Percentiles rank a stretch among this genome's conserved stretches.
These are phyloP conservation scores for Epinotia bilunana DNA, from an alignment of 2,888 invertebrate genomes.

Conservation along the genomic window DNA sequence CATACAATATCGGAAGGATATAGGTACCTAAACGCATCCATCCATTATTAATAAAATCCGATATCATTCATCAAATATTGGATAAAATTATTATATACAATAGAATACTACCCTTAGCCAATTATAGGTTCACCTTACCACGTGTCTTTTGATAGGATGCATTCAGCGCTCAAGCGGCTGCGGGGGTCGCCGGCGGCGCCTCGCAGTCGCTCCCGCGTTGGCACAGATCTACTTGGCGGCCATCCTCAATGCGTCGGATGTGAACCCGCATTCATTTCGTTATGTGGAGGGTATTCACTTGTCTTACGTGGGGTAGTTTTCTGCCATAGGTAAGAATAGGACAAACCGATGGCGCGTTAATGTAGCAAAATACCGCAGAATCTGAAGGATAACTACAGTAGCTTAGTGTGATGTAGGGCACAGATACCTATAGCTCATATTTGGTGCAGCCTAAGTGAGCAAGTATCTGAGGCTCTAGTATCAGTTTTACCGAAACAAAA, in stretches of 20 bases:
- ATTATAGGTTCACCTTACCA: not conserved
- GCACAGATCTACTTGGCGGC: slow-evolving; percentile 44
- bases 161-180: slow-evolving; percentile 43
- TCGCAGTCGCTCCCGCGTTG: slow-evolving; percentile 42
- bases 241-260: slow-evolving; percentile 33
- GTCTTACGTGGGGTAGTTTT: not conserved
- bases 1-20: too few relatives aligned
- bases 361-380: not conserved
- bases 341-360: not conserved
- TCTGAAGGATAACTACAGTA: too few relatives aligned
- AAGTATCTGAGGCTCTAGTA: too few relatives aligned
- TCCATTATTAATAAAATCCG: too few relatives aligned
- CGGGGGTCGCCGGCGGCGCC: slow-evolving; percentile 30
- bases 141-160: not conserved
- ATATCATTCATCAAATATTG: too few relatives aligned
- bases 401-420: too few relatives aligned
- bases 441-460: too few relatives aligned
- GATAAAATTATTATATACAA: too few relatives aligned
- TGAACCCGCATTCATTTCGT: slow-evolving; percentile 22
- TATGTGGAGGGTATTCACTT: slow-evolving; percentile 8
- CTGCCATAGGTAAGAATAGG: not conserved
- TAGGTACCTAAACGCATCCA: too few relatives aligned
- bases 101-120: too few relatives aligned
- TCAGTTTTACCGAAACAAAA: too few relatives aligned
- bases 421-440: too few relatives aligned